These are phyloP conservation scores for Etheostoma perlongum DNA, from an alignment of 2,797 vertebrate genomes.

Conservation along the genomic window DNA sequence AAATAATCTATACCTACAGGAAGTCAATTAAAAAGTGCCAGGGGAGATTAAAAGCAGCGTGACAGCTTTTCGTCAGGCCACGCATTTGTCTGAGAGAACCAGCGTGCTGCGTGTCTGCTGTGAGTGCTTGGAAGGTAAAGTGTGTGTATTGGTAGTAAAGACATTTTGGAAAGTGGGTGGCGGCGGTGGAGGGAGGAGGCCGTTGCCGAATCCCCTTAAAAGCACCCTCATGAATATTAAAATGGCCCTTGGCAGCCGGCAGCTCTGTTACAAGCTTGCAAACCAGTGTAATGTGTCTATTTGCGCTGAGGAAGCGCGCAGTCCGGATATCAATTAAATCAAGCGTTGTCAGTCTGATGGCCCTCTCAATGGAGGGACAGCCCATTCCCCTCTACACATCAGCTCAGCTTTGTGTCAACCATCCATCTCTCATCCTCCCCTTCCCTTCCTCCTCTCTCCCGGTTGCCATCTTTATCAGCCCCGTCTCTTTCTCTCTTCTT, in stretches of 20 bases:
- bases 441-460: constrained; percentile 46
- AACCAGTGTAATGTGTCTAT: constrained; percentile 94
- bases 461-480: constrained; percentile 70
- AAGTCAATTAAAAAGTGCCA: constrained; percentile 97
- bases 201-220: constrained; percentile 88
- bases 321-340: constrained; percentile 95
- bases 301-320: constrained; percentile 89
- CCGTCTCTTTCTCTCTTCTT: constrained; percentile 8
- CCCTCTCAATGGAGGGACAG: constrained; percentile 95
- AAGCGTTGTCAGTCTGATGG: constrained; percentile 92
- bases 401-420: constrained; percentile 93
- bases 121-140: constrained; percentile 61
- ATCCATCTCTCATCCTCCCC: constrained; percentile 85
- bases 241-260: constrained; percentile 91
- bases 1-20: constrained; percentile 93
- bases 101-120: constrained; percentile 53
- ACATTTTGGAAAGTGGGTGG: constrained; percentile 52
- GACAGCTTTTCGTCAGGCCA: constrained; percentile 91
- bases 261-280: constrained; percentile 92
- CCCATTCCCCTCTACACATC: constrained; percentile 94
- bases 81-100: constrained; percentile 79
- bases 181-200: constrained; percentile 58
- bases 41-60: constrained; percentile 93
- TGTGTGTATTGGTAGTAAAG: constrained; percentile 55
- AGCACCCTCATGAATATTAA: constrained; percentile 95